A percentile compares a stretch with the other conserved stretches of the same genome.
phyloP scores from a whole-genome alignment of 2,797 vertebrate species.

The Hylomyscus alleni region DNA sequence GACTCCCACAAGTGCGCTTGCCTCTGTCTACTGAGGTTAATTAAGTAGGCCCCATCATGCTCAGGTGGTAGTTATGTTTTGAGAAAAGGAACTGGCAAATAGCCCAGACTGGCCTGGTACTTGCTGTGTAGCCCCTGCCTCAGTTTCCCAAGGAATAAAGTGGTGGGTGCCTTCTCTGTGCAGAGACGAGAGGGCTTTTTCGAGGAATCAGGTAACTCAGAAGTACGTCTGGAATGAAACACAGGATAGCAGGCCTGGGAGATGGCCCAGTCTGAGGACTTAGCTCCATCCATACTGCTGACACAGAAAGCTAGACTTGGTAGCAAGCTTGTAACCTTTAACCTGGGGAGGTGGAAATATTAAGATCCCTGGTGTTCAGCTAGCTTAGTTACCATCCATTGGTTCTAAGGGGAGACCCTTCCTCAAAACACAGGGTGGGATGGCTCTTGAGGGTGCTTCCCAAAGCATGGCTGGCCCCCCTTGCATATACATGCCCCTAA shows the following conservation, averaged over 20 bases:
- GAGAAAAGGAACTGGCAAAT: background rate
- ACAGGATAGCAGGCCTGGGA: background rate
- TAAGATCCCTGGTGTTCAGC: background rate
- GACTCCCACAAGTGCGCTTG: background rate
- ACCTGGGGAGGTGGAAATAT: background rate
- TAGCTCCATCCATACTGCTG: no score
- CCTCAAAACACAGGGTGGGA: background rate
- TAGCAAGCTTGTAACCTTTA: background rate
- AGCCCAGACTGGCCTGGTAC: background rate
- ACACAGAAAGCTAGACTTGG: background rate
- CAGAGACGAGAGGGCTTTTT: background rate
- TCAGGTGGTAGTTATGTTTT: background rate
- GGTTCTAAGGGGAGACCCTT: background rate
- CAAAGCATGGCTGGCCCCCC: background rate
- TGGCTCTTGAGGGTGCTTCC: background rate
- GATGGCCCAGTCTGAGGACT: background rate
- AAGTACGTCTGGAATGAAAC: background rate
- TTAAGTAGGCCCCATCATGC: background rate
- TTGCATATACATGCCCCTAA: background rate
- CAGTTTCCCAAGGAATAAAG: background rate
- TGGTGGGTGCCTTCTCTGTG: background rate
- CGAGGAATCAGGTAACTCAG: background rate
- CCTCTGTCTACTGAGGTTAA: background rate
- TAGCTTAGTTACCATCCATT: background rate
- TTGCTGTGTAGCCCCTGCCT: background rate